phyloP scores from a whole-genome alignment of 2,888 invertebrate genomes.

The Serrognathus titanus region DNA sequence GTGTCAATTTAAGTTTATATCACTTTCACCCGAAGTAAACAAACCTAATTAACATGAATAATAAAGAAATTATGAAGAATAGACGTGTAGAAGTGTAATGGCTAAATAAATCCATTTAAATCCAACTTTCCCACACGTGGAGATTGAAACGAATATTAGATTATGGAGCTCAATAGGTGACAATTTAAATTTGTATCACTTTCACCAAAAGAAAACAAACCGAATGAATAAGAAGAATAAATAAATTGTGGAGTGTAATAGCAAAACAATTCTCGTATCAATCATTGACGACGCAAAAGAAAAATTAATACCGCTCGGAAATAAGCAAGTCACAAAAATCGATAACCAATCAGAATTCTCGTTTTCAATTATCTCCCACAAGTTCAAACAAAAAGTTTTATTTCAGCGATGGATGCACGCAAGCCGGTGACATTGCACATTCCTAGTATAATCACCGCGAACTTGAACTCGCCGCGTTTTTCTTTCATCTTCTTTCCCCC shows the following conservation, averaged over 20 bases:
- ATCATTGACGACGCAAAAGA: constrained; percentile 8
- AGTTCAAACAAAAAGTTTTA: constrained; percentile 12
- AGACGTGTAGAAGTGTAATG: too few species aligned
- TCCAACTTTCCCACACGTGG: constrained; percentile 19
- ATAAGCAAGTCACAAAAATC: constrained; percentile 27
- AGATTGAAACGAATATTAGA: constrained; percentile 30
- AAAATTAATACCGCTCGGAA: constrained; percentile 17
- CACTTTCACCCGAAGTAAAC: too few species aligned
- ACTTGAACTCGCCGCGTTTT: background rate
- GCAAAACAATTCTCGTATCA: background rate
- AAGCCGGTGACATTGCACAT: constrained; percentile 16
- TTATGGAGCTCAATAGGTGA: constrained; percentile 12
- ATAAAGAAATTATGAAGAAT: too few species aligned
- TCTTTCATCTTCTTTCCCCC: background rate
- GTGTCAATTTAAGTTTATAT: background rate
- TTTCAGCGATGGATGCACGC: constrained; percentile 8
- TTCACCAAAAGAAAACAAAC: too few species aligned
- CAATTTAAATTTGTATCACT: background rate
- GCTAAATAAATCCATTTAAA: too few species aligned
- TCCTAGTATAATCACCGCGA: constrained; percentile 14
- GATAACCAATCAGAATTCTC: constrained; percentile 24
- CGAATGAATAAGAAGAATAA: too few species aligned
- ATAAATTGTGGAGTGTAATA: background rate
- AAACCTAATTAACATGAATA: too few species aligned
- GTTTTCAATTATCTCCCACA: constrained; percentile 23